A percentile compares a stretch with the other conserved stretches of the same genome.
Conservation (phyloP, 1,140 invertebrate species). For the Cotesia vestalis region DNA sequence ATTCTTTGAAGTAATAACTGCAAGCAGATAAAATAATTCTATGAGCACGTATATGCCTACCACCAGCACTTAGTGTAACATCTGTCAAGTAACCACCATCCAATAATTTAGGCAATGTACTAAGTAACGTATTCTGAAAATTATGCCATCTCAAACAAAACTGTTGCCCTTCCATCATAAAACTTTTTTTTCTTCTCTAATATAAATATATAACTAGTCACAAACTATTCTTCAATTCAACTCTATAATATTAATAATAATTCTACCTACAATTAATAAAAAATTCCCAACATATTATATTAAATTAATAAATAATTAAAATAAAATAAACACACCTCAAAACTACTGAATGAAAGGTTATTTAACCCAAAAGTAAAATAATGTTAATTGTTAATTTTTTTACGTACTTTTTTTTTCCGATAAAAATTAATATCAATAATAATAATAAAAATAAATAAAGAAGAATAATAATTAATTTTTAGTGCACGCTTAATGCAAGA, state of each 20-base stretch:
- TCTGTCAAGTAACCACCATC: slow-evolving; percentile 88
- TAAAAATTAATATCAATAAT: no score
- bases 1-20: slow-evolving; percentile 90
- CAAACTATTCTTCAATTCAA: slow-evolving; percentile 16
- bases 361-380: no score
- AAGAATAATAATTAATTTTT: no score
- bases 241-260: not conserved
- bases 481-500: no score
- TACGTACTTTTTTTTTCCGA: no score
- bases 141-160: slow-evolving; percentile 83
- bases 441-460: no score
- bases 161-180: slow-evolving; percentile 68
- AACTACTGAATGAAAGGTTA: no score
- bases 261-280: not conserved
- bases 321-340: slow-evolving; percentile 1
- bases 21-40: slow-evolving; percentile 88
- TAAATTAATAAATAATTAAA: slow-evolving; percentile 3
- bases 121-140: slow-evolving; percentile 82
- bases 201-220: slow-evolving; percentile 43
- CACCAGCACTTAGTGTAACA: slow-evolving; percentile 87
- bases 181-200: not conserved
- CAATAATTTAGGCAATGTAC: slow-evolving; percentile 83
- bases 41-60: slow-evolving; percentile 82
- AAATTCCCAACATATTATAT: not conserved
- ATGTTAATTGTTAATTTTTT: no score